Conservation (phyloP, 2,888 invertebrate species). For the Neocrepidodera transversa region DNA sequence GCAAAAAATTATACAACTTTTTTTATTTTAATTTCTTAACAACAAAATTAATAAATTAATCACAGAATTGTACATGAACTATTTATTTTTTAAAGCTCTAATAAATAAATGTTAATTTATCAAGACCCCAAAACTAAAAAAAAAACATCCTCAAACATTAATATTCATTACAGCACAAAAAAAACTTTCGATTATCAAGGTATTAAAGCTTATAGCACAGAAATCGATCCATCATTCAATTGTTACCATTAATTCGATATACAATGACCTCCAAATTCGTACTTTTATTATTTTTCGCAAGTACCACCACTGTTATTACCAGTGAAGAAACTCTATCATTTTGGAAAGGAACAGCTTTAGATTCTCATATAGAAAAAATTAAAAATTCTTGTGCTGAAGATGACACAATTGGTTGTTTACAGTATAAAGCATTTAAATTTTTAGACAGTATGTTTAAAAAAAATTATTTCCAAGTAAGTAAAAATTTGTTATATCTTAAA, state of each 20-base stretch:
- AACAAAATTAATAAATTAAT: no score
- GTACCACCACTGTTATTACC: conserved; percentile 2
- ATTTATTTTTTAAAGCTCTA: no score
- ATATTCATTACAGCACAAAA: conserved; percentile 31
- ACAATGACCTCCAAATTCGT: conserved; percentile 34
- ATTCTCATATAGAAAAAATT: conserved; percentile 74
- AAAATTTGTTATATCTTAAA: not conserved
- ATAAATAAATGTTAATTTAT: no score
- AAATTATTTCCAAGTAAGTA: conserved; percentile 63
- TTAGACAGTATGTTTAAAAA: conserved; percentile 78
- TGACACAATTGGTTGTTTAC: conserved; percentile 82
- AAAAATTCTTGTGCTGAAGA: conserved; percentile 76
- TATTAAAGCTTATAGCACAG: conserved; percentile 37
- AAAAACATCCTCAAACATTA: conserved; percentile 26
- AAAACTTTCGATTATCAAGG: conserved; percentile 37
- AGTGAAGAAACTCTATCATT: conserved; percentile 62
- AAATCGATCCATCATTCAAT: conserved; percentile 33
- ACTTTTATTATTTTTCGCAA: conserved; percentile 30
- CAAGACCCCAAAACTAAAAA: no score
- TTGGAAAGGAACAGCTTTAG: conserved; percentile 76
- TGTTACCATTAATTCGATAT: conserved; percentile 35
- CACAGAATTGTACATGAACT: no score
- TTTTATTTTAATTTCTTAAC: no score
- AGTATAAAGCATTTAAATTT: conserved; percentile 76
- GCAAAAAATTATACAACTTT: no score